These are phyloP conservation scores for Allolobophora icterica DNA, from an alignment of 2,888 invertebrate genomes.

Conservation along the genomic window DNA sequence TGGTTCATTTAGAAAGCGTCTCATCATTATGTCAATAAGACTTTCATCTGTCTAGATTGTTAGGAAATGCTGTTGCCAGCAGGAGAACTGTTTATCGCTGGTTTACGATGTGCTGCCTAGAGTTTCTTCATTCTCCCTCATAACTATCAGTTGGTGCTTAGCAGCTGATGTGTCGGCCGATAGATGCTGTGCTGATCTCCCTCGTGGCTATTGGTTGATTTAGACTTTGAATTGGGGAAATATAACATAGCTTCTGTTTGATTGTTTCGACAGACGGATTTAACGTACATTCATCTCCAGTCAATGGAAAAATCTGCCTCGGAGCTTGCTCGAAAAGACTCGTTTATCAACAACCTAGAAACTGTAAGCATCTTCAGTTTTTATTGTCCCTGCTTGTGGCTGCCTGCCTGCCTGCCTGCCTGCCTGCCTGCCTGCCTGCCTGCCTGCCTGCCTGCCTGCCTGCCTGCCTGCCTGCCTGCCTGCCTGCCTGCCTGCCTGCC, in stretches of 20 bases:
- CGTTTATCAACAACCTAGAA: slow-evolving; percentile 92
- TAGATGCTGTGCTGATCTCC: not conserved
- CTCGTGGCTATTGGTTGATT: not conserved
- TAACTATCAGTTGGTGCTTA: not conserved
- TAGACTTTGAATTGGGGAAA: not conserved
- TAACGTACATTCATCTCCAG: slow-evolving; percentile 57
- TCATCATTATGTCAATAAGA: too few relatives aligned
- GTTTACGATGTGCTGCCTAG: not conserved
- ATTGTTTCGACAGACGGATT: slow-evolving; percentile 67
- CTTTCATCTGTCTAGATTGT: too few relatives aligned
- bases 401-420: not conserved
- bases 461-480: too few relatives aligned
- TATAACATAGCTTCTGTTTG: not conserved
- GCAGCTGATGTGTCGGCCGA: not conserved
- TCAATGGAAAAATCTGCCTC: slow-evolving; percentile 89
- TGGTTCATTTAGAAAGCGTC: too few relatives aligned
- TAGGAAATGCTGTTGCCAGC: too few relatives aligned
- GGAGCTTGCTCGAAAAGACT: slow-evolving; percentile 90
- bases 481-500: too few relatives aligned
- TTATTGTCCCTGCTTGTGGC: not conserved
- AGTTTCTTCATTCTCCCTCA: not conserved
- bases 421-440: too few relatives aligned
- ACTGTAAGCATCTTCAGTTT: slow-evolving; percentile 68
- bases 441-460: too few relatives aligned
- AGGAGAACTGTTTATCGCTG: not conserved